These are phyloP conservation scores for Meandrusa payeni DNA, from an alignment of 2,888 invertebrate genomes.

Conservation along the genomic window DNA sequence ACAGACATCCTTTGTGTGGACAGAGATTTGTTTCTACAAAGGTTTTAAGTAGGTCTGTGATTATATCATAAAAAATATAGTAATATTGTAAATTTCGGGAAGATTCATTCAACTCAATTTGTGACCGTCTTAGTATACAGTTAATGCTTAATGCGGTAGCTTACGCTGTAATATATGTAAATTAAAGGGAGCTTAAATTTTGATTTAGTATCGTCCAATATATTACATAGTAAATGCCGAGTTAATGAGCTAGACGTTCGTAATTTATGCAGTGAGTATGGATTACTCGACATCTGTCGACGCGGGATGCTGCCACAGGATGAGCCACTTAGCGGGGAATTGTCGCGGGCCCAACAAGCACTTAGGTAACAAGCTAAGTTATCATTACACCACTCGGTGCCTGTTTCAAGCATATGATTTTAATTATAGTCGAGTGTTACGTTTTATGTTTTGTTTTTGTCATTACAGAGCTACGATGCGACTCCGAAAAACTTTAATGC, in stretches of 20 bases:
- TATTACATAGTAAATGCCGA: conserved; percentile 14
- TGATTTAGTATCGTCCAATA: conserved; percentile 14
- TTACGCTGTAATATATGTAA: conserved; percentile 14
- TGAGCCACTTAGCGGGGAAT: conserved; percentile 54
- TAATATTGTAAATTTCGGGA: too few relatives aligned
- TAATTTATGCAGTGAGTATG: conserved; percentile 32
- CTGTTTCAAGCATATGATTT: conserved; percentile 7
- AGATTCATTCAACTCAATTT: conserved; percentile 2
- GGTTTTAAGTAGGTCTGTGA: too few relatives aligned
- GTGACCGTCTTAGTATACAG: not conserved
- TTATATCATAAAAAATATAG: too few relatives aligned
- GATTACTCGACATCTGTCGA: conserved; percentile 38
- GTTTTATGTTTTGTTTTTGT: conserved; percentile 4
- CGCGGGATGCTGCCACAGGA: conserved; percentile 56
- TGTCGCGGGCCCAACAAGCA: conserved; percentile 51
- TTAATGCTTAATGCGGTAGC: not conserved
- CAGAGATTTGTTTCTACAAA: too few relatives aligned
- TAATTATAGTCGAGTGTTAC: conserved; percentile 9
- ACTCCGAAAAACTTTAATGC: conserved; percentile 7
- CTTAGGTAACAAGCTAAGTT: conserved; percentile 45
- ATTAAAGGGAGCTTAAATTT: conserved; percentile 14
- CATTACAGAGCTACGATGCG: conserved; percentile 13
- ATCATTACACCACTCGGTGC: conserved; percentile 17
- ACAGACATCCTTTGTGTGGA: too few relatives aligned
- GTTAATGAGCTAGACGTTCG: conserved; percentile 20